Evolutionary conservation across 2,113 vertebrate species (phyloP).

Genomic region (Illadopsis cleaveri): DNA sequence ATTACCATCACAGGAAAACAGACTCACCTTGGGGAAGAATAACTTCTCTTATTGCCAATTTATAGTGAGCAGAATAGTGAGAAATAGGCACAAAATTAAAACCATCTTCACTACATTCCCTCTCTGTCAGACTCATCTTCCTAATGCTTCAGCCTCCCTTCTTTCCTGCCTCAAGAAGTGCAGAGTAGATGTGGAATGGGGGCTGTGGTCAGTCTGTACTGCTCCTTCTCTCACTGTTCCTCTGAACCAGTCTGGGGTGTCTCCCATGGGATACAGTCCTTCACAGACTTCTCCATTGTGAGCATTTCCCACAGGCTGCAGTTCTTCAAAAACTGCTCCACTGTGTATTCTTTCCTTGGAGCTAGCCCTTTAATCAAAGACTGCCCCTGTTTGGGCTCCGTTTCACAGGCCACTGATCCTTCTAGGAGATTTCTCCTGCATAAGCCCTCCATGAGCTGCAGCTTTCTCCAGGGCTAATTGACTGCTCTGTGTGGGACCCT

Average conservation of each 20-base stretch:
- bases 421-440: background rate
- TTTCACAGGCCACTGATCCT: rapidly evolving
- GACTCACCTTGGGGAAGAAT: background rate
- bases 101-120: background rate
- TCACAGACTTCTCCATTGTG: background rate
- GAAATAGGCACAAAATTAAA: background rate
- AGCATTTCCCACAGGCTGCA: background rate
- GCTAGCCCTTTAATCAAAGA: background rate
- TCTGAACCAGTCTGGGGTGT: rapidly evolving
- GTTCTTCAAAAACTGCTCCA: background rate
- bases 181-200: background rate
- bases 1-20: background rate
- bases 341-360: background rate
- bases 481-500: background rate
- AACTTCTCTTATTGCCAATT: background rate
- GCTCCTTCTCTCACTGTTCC: background rate
- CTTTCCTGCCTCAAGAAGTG: background rate
- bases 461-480: background rate
- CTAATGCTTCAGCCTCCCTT: background rate
- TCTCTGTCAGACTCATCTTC: background rate
- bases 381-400: rapidly evolving
- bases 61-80: background rate
- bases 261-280: background rate
- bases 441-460: background rate
- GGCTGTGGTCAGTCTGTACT: background rate